Evolutionary conservation across 2,888 invertebrate species (phyloP), one percentile per base, ranked within the genome.

Genomic region (Mylabris sibirica): DNA sequence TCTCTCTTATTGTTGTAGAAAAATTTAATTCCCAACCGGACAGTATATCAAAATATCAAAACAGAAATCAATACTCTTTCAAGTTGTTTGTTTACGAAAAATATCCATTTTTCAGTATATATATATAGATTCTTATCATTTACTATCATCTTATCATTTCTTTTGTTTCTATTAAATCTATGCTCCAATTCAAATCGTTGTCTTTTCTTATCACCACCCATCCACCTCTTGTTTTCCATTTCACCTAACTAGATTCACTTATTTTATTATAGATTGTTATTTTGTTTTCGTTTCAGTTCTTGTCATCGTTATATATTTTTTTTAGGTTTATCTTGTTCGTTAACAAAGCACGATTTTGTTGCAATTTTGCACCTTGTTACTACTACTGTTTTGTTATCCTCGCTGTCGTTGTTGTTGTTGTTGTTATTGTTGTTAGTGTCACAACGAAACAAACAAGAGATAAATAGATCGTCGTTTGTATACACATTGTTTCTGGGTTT

Each of bases 361-460:
- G 49, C 49, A 49, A 22, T 49, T 22, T 49, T 49, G 49, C 49
- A 49, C 49, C 49, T 49, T 49, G 49, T 49, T 49, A 49, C n/a
- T 49, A 49, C n/a, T 8, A 44, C n/a, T 17, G 44, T 44, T 30
- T 30, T 44, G 17, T 44, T n/a, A 44, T n/a, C 17, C 44, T 5
- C 49, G 17, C 1, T 49, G 20, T 8, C 5, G 20, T 20, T 49
- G 44, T 20, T n/a, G 44, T 17, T 44, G 4, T 17, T 44, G n/a
- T 44, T 44, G 44, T 44, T 44, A 14, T 44, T 44, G 17, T 17
- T 49, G 20, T 49, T 49, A 11, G 20, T 20, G 20, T 20, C 20
- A 8, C n/a, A 3, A 9, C 20, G 11, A 9, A 22, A 49, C 49
- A 49, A 49, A 49, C 20, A 49, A 49, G 49, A 49, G 8, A 49